Evolutionary conservation across 1,140 invertebrate genomes (phyloP).

Genomic region (Amyelois transitella): DNA sequence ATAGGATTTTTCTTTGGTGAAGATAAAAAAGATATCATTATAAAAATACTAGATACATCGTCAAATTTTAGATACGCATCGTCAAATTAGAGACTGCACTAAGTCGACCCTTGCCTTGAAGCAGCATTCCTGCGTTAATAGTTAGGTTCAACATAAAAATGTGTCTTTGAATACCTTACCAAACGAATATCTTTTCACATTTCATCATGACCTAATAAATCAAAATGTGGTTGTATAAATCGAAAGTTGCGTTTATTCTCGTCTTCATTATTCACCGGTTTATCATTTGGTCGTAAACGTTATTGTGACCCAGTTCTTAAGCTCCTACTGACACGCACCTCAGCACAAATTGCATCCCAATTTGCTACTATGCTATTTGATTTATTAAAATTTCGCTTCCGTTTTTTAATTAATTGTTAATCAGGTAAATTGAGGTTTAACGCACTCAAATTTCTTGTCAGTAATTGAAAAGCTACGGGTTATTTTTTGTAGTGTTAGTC

Average conservation of each 20-base stretch:
- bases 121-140: no score
- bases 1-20: no score
- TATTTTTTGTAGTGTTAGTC: no score
- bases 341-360: constrained; percentile 19
- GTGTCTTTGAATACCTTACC: neutral
- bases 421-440: neutral
- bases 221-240: neutral
- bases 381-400: neutral
- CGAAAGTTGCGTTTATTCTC: constrained; percentile 15
- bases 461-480: no score
- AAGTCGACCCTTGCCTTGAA: no score
- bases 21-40: no score
- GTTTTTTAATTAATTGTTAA: neutral
- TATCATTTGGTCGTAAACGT: constrained; percentile 55
- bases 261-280: constrained; percentile 43
- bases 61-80: no score
- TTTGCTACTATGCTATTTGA: neutral
- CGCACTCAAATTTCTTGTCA: no score
- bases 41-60: no score
- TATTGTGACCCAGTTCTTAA: constrained; percentile 41
- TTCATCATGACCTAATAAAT: neutral
- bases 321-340: constrained; percentile 33
- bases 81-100: no score
- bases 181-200: neutral
- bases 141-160: neutral